Evolutionary conservation across 2,888 invertebrate genomes (phyloP), one percentile per base, ranked within the genome.

Genomic region (Pseudococcus longispinus): DNA sequence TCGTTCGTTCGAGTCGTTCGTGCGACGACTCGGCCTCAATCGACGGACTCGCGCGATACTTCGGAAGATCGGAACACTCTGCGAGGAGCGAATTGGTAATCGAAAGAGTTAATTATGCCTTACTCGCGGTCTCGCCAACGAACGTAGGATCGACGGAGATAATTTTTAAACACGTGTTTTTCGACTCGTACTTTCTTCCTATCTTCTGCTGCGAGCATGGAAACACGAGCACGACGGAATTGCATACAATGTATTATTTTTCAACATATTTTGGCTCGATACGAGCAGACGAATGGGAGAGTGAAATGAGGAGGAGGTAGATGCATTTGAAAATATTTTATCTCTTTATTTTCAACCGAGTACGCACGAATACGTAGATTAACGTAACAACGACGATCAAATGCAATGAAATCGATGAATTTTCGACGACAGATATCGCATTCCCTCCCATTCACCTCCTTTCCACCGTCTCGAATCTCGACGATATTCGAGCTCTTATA

Each of bases 121-220:
- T 29, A 9, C 15, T 4, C 29, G 26, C 11, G 4, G 15, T 55
- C n/a, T 55, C 37, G 1, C 8, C 15, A 55, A 46, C 55, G 2
- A 18, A 51, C 8, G 8, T 51, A n/a, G 2, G n/a, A 3, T n/a
- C 18, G n/a, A n/a, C 9, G 11, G 23, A 20, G 15, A 29, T 29
- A 29, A 70, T 70, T 70, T 37, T 70, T 29, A 29, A 74, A 74
- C 74, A 74, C 74, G 74, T 74, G 74, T 74, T 74, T 74, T 74
- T 74, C 51, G 15, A 51, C 51, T 51, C 51, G 37, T 37, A 51
- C 51, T 51, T 51, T n/a, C n/a, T 51, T n/a, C 15, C 13, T 3
- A 1, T 46, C 44, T 46, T 46, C 44, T 46, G 13, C 44, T 13
- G 15, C 13, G 44, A 37, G 11, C 13, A 15, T 8, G 44, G 44